Conservation (phyloP, 1,140 invertebrate species). For the Ostrea edulis region DNA sequence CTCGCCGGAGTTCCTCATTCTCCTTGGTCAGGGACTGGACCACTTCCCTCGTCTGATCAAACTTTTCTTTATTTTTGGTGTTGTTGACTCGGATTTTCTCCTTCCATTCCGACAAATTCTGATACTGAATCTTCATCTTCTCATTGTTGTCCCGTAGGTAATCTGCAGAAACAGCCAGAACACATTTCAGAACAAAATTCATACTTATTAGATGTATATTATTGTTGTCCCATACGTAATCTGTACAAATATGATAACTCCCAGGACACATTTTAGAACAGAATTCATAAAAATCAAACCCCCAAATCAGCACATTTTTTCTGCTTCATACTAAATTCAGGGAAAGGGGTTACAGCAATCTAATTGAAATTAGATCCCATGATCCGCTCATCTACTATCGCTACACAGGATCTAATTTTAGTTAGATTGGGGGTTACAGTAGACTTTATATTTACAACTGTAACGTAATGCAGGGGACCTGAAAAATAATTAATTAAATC, state of each 20-base stretch:
- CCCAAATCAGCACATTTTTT: no score
- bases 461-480: no score
- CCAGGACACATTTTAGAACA: neutral
- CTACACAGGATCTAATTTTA: no score
- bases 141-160: constrained; percentile 67
- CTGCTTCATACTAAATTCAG: no score
- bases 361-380: no score
- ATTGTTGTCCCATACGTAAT: constrained; percentile 66
- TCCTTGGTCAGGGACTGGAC: constrained; percentile 62
- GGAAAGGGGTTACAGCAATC: no score
- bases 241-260: constrained; percentile 53
- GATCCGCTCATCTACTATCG: no score
- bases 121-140: constrained; percentile 67
- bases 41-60: constrained; percentile 66
- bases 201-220: no score
- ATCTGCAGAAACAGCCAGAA: constrained; percentile 48
- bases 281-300: no score
- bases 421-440: no score
- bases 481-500: no score
- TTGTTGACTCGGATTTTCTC: constrained; percentile 63
- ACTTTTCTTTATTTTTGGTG: constrained; percentile 64
- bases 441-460: no score
- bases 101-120: constrained; percentile 64
- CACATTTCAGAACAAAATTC: neutral
- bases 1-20: constrained; percentile 59